These are phyloP conservation scores for Rhimphoctona megacephalus DNA, from an alignment of 2,888 invertebrate species.

Conservation along the genomic window DNA sequence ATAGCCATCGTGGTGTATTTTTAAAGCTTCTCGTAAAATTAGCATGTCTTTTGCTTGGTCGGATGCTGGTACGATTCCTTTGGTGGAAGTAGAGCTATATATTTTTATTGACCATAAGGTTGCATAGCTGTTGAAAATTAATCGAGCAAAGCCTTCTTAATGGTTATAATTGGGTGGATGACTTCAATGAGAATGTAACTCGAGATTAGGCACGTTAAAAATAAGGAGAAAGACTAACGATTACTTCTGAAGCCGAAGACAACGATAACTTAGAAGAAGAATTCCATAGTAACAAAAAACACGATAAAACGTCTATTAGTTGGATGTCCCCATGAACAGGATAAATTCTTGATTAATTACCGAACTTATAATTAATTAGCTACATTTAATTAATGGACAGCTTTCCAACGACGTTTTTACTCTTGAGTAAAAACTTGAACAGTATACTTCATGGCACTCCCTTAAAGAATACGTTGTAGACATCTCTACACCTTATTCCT, in stretches of 20 bases:
- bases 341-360: neutral
- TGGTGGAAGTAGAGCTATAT: neutral
- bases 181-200: neutral
- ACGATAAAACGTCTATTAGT: neutral
- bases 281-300: neutral
- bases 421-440: neutral
- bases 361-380: neutral
- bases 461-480: neutral
- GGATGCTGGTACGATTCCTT: slow-evolving; percentile 1
- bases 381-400: neutral
- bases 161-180: neutral
- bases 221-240: slow-evolving; percentile 2
- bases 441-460: neutral
- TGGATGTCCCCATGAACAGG: neutral
- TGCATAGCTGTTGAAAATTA: neutral
- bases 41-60: slow-evolving; percentile 20
- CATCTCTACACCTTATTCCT: neutral
- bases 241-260: neutral
- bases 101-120: slow-evolving; percentile 6
- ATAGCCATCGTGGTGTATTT: slow-evolving; percentile 43
- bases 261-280: neutral
- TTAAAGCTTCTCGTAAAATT: slow-evolving; percentile 54
- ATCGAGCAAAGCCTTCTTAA: slow-evolving; percentile 1
- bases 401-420: neutral
- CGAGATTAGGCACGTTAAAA: neutral